Conservation (phyloP, 1,140 invertebrate species). For the Drosophila littoralis region DNA sequence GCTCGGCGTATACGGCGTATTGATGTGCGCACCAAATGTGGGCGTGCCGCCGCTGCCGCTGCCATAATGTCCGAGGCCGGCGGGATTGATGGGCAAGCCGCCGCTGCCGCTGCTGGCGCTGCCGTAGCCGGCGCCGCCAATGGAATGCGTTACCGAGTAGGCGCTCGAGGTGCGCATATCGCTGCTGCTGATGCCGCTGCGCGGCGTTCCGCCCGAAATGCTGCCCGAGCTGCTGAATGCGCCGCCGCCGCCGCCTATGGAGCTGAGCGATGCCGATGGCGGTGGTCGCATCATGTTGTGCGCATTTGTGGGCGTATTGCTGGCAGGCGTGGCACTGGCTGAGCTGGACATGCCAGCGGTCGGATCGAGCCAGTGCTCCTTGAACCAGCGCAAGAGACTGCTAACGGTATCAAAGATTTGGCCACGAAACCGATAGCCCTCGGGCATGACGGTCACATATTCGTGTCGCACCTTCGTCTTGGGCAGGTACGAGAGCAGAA, state of each 20-base stretch:
- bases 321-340: constrained; percentile 88
- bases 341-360: constrained; percentile 87
- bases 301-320: constrained; percentile 81
- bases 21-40: constrained; percentile 85
- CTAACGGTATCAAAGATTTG: constrained; percentile 94
- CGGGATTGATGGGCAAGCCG: too few species aligned
- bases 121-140: constrained; percentile 84
- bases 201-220: constrained; percentile 55
- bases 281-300: constrained; percentile 63
- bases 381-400: constrained; percentile 97
- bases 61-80: constrained; percentile 84
- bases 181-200: constrained; percentile 59
- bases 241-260: neutral
- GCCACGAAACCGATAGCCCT: constrained; percentile 96
- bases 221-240: constrained; percentile 51
- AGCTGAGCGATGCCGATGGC: constrained; percentile 2
- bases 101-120: too few species aligned
- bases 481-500: constrained; percentile 97
- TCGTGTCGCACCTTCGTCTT: constrained; percentile 94
- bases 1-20: constrained; percentile 93
- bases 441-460: constrained; percentile 95
- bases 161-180: constrained; percentile 54
- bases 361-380: constrained; percentile 97
- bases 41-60: constrained; percentile 86
- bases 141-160: constrained; percentile 90